Percentiles rank a stretch among this genome's conserved stretches.
Conservation (phyloP, 2,888 invertebrate species). For the Tenthredo scrophulariae region DNA sequence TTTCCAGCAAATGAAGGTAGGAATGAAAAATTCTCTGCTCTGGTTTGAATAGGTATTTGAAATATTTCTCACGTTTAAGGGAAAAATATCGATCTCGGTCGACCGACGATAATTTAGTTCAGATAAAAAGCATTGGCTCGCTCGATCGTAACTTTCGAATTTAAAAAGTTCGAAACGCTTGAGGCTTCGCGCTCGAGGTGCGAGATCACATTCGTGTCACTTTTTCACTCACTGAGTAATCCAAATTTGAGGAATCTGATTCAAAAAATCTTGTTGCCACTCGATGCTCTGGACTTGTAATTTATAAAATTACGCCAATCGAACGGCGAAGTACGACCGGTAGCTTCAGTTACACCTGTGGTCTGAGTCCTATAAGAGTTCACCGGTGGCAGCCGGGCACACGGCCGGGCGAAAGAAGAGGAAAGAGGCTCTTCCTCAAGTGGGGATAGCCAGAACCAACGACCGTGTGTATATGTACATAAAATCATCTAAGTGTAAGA, state of each 20-base stretch:
- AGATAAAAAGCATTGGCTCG: slow-evolving; percentile 32
- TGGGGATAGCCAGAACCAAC: slow-evolving; percentile 50
- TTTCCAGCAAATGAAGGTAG: background rate
- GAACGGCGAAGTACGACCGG: slow-evolving; percentile 45
- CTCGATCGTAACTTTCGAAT: slow-evolving; percentile 39
- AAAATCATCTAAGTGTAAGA: slow-evolving; percentile 22
- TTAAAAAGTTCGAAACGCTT: slow-evolving; percentile 1
- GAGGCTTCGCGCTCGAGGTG: background rate
- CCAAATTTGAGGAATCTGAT: background rate
- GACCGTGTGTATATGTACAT: slow-evolving; percentile 27
- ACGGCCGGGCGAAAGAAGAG: slow-evolving; percentile 43
- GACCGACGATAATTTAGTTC: background rate
- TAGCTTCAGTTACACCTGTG: slow-evolving; percentile 52
- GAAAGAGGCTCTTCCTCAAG: slow-evolving; percentile 50
- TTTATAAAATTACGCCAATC: slow-evolving; percentile 17
- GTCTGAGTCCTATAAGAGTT: slow-evolving; percentile 51
- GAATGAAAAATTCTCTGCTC: background rate
- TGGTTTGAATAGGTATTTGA: background rate
- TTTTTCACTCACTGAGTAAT: slow-evolving; percentile 27
- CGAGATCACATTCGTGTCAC: slow-evolving; percentile 11
- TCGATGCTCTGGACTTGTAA: background rate
- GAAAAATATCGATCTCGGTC: slow-evolving; percentile 4
- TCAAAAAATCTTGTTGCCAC: background rate
- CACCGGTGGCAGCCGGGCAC: slow-evolving; percentile 43
- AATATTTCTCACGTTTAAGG: background rate